Conservation (phyloP, 2,797 vertebrate genomes). For the Catostomus latipinnis region DNA sequence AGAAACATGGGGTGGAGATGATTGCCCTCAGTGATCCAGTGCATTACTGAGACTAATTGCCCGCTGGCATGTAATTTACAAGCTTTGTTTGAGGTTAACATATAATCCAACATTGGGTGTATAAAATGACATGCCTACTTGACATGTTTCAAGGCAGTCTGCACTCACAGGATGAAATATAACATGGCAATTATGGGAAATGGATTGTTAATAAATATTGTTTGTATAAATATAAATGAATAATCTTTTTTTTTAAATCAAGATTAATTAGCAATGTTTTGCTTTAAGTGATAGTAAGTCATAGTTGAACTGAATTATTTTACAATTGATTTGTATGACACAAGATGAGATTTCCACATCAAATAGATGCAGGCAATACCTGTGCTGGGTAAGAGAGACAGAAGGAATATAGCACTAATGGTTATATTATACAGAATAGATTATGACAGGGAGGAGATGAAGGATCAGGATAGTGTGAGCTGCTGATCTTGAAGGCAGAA, state of each 20-base stretch:
- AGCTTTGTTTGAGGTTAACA: constrained; percentile 12
- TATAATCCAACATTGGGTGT: constrained; percentile 1
- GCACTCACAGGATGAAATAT: neutral
- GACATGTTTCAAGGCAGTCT: neutral
- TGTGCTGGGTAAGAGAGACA: neutral
- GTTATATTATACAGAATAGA: constrained; percentile 64
- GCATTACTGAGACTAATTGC: constrained; percentile 17
- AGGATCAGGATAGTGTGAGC: constrained; percentile 2
- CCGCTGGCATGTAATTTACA: constrained; percentile 15
- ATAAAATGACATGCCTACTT: neutral
- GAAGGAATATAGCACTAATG: constrained; percentile 5
- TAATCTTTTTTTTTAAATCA: neutral
- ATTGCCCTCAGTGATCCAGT: constrained; percentile 23
- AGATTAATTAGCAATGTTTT: no score
- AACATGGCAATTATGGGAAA: neutral
- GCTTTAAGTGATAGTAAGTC: no score
- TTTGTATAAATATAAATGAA: neutral
- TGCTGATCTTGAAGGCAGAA: neutral
- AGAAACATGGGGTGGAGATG: neutral
- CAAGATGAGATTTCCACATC: constrained; percentile 53
- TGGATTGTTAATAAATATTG: neutral
- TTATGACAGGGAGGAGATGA: constrained; percentile 52
- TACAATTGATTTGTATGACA: constrained; percentile 61
- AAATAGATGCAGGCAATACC: constrained; percentile 65
- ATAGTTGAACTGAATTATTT: no score